phyloP scores from a whole-genome alignment of 64 coral and sea anemone species.

The Anthopleura sola region DNA sequence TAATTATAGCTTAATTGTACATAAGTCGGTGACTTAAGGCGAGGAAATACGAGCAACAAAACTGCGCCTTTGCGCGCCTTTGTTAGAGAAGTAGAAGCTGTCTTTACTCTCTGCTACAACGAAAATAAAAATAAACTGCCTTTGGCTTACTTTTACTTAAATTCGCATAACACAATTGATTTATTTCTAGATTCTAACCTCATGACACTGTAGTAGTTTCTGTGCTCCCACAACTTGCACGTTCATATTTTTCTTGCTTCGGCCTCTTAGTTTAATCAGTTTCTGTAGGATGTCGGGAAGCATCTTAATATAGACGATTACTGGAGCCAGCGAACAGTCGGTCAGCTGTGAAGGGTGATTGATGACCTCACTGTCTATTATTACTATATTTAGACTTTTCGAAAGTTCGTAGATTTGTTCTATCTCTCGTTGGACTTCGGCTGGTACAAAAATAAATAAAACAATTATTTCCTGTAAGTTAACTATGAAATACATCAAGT shows the following conservation, averaged over 20 bases:
- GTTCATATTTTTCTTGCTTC: constrained; percentile 61
- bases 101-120: too few species aligned
- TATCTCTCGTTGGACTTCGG: constrained; percentile 81
- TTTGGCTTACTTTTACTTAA: too few species aligned
- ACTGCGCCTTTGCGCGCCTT: too few species aligned
- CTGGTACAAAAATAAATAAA: not conserved
- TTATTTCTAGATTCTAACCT: constrained; percentile 32
- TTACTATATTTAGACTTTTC: constrained; percentile 77
- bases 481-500: too few species aligned
- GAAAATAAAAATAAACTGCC: too few species aligned
- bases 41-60: too few species aligned
- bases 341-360: constrained; percentile 79
- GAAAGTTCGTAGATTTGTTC: constrained; percentile 86
- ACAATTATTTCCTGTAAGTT: not conserved
- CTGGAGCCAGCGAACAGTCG: constrained; percentile 79
- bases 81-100: too few species aligned
- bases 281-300: constrained; percentile 73
- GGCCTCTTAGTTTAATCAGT: constrained; percentile 66
- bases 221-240: constrained; percentile 73
- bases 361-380: constrained; percentile 88
- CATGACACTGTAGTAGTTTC: constrained; percentile 69
- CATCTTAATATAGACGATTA: constrained; percentile 80
- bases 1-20: too few species aligned
- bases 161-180: not conserved
- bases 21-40: too few species aligned